Evolutionary conservation across 1,140 invertebrate genomes (phyloP).

Genomic region (Drosophila littoralis): DNA sequence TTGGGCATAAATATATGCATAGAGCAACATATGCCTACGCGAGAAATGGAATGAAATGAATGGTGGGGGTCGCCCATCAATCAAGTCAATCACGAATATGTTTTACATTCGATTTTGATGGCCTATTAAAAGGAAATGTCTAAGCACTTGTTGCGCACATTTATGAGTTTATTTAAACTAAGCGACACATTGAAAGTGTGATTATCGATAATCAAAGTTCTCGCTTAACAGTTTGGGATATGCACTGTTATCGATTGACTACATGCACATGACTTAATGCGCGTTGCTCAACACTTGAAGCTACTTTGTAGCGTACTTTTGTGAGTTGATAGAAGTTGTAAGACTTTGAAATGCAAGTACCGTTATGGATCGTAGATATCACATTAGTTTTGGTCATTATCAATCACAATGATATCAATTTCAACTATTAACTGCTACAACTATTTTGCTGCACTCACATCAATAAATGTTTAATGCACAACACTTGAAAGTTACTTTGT

Average conservation of each 20-base stretch:
- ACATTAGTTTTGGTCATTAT: too few species aligned
- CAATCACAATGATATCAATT: too few species aligned
- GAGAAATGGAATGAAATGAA: neutral
- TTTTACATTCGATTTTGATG: slow-evolving; percentile 17
- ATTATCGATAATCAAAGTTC: neutral
- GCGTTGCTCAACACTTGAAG: too few species aligned
- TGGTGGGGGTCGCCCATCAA: neutral
- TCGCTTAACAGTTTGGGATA: too few species aligned
- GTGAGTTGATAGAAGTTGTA: too few species aligned
- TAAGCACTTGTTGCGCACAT: slow-evolving; percentile 11
- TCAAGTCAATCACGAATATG: slow-evolving; percentile 15
- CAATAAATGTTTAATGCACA: neutral
- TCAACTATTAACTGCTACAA: neutral
- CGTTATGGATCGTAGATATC: too few species aligned
- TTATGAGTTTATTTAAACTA: neutral
- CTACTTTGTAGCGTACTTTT: too few species aligned
- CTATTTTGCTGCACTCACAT: neutral
- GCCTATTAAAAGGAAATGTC: slow-evolving; percentile 9
- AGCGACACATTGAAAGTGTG: too few species aligned
- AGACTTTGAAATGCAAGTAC: too few species aligned
- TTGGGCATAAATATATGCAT: slow-evolving; percentile 14
- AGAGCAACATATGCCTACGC: neutral
- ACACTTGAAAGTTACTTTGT: neutral
- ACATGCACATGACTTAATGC: too few species aligned
- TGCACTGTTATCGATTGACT: too few species aligned